Evolutionary conservation across 2,113 vertebrate genomes (phyloP).

Genomic region (Nycticebus coucang): DNA sequence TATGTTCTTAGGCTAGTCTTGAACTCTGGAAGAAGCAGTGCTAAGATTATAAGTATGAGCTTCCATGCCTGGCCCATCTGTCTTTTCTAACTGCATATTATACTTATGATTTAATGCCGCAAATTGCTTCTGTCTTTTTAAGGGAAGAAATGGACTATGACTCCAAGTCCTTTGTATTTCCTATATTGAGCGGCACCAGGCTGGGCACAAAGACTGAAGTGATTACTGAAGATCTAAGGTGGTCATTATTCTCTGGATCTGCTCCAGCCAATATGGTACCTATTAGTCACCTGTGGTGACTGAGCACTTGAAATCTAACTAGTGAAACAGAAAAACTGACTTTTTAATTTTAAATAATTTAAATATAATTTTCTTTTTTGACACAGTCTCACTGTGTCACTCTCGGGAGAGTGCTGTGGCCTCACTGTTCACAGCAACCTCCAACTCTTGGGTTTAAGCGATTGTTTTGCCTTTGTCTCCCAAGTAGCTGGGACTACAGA

Average conservation of each 20-base stretch:
- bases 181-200: background rate
- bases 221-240: background rate
- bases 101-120: background rate
- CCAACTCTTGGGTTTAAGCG: too few species aligned
- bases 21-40: too few species aligned
- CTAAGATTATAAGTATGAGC: too few species aligned
- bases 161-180: background rate
- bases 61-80: too few species aligned
- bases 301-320: background rate
- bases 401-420: too few species aligned
- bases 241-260: background rate
- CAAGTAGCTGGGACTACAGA: too few species aligned
- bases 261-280: background rate
- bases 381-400: too few species aligned
- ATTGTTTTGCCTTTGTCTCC: too few species aligned
- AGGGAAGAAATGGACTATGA: background rate
- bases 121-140: background rate
- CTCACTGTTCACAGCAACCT: too few species aligned
- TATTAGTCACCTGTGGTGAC: background rate
- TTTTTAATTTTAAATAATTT: constrained; percentile 25
- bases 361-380: background rate
- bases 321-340: background rate
- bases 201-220: background rate
- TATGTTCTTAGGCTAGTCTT: too few species aligned
- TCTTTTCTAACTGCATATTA: background rate